Base-by-base conservation (phyloP, 2,888 invertebrate species). In the Lissonota sp. region DNA sequence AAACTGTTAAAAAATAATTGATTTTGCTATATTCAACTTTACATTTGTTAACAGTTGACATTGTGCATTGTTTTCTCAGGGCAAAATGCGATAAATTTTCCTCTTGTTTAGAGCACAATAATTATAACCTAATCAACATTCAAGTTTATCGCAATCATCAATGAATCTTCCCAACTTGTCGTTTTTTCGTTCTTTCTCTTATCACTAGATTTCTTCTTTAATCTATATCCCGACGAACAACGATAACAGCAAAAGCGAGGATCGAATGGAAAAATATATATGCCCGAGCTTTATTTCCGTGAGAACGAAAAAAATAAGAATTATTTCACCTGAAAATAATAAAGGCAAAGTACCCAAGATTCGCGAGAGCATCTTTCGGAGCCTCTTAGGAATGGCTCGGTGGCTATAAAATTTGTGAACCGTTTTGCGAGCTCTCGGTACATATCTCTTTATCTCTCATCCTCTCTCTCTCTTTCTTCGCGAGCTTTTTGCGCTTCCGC, bases 261-360 rank as follows among this genome's bases (percentile, higher is more conserved):
- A 75, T 78, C 78, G 78, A 78, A 81, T 78, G 81, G 74, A 78
- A 74, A 46, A 16, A 78, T 73, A 74, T 74, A 78, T 73, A 74
- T 74, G 16, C 7, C n/a, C n/a, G 40, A 44, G 10, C 14, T 60
- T 26, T 55, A 44, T 66, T 57, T 71, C 8, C 12, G 46, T 46
- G 26, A 26, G 26, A 26, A 26, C 26, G 26, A 26, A 26, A 26
- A 3, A 26, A 26, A 26, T 2, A 26, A 26, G 26, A 26, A 26
- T 37, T 49, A 26, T 40, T 69, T 53, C 4, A 14, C 6, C 6
- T 39, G 60, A 39, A 66, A 66, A 14, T 3, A 26, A 2, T n/a
- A 26, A 80, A 39, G 2, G 7, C 8, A 5, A 26, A 26, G 16
- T 37, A 37, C 16, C 26, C 6, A 39, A 16, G 8, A 49, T 39